Percentiles rank a stretch among this genome's conserved stretches.
phyloP scores from a whole-genome alignment of 2,888 invertebrate genomes.

The Volucella inanis region DNA sequence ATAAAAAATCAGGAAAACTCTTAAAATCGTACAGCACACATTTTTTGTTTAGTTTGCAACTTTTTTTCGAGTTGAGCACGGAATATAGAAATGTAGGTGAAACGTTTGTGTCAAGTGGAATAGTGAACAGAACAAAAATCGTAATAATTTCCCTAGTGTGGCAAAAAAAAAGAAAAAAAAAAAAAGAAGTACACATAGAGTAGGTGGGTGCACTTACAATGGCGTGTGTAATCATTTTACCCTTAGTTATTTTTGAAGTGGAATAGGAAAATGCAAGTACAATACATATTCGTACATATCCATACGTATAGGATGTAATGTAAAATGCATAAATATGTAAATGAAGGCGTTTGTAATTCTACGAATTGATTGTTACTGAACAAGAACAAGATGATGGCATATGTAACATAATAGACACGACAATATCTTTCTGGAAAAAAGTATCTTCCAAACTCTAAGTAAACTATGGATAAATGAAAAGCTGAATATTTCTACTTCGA shows the following conservation, averaged over 20 bases:
- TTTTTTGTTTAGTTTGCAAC: constrained; percentile 74
- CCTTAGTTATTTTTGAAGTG: constrained; percentile 68
- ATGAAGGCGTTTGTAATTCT: constrained; percentile 69
- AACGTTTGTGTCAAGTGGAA: constrained; percentile 74
- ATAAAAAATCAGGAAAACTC: constrained; percentile 29
- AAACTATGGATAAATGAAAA: no score
- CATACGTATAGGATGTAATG: neutral
- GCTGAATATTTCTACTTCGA: no score
- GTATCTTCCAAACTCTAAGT: no score
- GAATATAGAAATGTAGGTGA: constrained; percentile 69
- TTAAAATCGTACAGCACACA: constrained; percentile 64
- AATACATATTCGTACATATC: no score
- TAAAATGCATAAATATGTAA: constrained; percentile 44
- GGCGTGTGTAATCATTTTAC: constrained; percentile 69
- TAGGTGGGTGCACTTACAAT: constrained; percentile 71
- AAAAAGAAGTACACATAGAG: constrained; percentile 33
- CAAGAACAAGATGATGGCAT: constrained; percentile 50
- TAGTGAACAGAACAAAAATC: constrained; percentile 67
- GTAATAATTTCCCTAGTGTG: constrained; percentile 65
- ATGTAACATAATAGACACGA: constrained; percentile 3
- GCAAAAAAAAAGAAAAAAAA: constrained; percentile 42
- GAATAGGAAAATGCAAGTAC: constrained; percentile 40
- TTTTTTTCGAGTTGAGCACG: constrained; percentile 50
- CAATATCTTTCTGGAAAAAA: no score
- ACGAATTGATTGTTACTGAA: constrained; percentile 72